Percentiles rank a stretch among this genome's conserved stretches.
phyloP scores from a whole-genome alignment of 2,888 invertebrate species.

The Noctua fimbriata region DNA sequence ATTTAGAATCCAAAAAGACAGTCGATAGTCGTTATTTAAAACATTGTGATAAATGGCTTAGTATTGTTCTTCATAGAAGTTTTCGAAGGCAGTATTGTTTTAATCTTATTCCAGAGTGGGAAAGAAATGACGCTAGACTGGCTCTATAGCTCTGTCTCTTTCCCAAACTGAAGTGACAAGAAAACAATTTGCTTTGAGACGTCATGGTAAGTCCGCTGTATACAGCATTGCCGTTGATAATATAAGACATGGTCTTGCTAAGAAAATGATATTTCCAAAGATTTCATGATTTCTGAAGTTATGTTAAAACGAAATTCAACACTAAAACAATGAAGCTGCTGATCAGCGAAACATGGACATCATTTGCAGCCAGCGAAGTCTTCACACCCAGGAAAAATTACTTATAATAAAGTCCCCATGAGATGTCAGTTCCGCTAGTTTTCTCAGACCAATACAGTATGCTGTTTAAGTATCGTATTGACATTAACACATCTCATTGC shows the following conservation, averaged over 20 bases:
- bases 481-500: slow-evolving; percentile 27
- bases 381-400: neutral
- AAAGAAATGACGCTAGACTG: too few relatives aligned
- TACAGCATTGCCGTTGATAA: neutral
- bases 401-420: neutral
- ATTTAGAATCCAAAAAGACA: neutral
- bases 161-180: too few relatives aligned
- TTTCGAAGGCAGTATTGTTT: neutral
- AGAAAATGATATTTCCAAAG: too few relatives aligned
- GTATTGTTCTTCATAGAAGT: neutral
- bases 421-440: slow-evolving; percentile 16
- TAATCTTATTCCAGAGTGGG: too few relatives aligned
- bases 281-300: neutral
- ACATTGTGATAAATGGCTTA: neutral
- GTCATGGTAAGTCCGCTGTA: neutral
- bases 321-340: neutral
- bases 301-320: neutral
- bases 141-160: too few relatives aligned
- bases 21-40: neutral
- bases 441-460: slow-evolving; percentile 21
- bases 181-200: too few relatives aligned
- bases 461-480: slow-evolving; percentile 27
- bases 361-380: neutral
- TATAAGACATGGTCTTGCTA: neutral
- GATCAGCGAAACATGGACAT: neutral